phyloP scores from a whole-genome alignment of 2,797 vertebrate species.

The Micropoecilia bifurca region DNA sequence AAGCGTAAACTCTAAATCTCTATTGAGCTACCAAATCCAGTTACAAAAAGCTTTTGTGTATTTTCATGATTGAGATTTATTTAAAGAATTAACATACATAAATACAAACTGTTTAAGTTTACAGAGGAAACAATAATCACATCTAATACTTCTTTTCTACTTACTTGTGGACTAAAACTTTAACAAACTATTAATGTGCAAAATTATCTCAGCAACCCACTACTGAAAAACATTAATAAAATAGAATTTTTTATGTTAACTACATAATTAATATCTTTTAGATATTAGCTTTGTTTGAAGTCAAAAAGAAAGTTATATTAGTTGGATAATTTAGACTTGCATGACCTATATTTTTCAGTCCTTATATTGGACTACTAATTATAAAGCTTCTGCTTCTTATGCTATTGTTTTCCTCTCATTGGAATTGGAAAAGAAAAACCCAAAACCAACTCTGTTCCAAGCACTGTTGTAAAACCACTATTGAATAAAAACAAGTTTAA shows the following conservation, averaged over 20 bases:
- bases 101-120: background rate
- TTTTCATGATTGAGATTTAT: background rate
- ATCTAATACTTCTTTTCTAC: too few relatives aligned
- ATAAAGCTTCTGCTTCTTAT: background rate
- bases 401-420: too few relatives aligned
- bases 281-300: background rate
- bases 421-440: too few relatives aligned
- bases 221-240: too few relatives aligned
- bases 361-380: background rate
- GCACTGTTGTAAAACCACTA: too few relatives aligned
- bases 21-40: background rate
- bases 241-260: too few relatives aligned
- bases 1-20: background rate
- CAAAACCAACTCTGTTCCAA: too few relatives aligned
- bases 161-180: too few relatives aligned
- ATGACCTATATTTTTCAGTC: background rate
- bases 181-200: too few relatives aligned
- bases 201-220: too few relatives aligned
- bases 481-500: too few relatives aligned
- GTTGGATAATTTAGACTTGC: too few relatives aligned
- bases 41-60: background rate
- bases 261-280: background rate
- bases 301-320: background rate
- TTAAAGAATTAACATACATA: background rate
- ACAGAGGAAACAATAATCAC: background rate